These are phyloP conservation scores for Lateolabrax maculatus DNA, from an alignment of 2,797 vertebrate species.

Conservation along the genomic window DNA sequence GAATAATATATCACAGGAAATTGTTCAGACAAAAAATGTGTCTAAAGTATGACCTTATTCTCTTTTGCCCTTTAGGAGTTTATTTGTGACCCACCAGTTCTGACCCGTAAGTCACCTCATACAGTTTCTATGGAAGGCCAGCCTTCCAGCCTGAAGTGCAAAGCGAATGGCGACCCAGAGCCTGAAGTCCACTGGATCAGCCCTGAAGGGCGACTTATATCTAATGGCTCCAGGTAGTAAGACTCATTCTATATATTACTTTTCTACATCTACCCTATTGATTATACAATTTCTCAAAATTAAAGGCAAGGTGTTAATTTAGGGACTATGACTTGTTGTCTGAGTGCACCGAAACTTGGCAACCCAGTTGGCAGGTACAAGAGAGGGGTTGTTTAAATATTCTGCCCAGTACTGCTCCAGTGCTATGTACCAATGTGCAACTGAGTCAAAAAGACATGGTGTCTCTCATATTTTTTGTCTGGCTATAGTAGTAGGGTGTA, in stretches of 20 bases:
- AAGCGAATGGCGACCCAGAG: slow-evolving; percentile 88
- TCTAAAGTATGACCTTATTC: neutral
- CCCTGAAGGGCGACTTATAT: slow-evolving; percentile 87
- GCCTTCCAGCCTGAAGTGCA: slow-evolving; percentile 86
- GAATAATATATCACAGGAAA: neutral
- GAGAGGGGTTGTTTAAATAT: slow-evolving; percentile 16
- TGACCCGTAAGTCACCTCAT: slow-evolving; percentile 88
- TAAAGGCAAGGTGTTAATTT: slow-evolving; percentile 14
- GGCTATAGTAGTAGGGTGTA: slow-evolving; percentile 23
- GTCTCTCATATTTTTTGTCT: slow-evolving; percentile 29
- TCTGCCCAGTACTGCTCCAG: neutral
- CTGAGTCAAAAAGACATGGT: slow-evolving; percentile 26
- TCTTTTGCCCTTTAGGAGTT: slow-evolving; percentile 84
- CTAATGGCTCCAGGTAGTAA: slow-evolving; percentile 79
- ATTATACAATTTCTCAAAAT: neutral
- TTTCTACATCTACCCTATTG: no score
- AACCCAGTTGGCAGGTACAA: slow-evolving; percentile 3
- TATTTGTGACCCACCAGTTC: slow-evolving; percentile 92
- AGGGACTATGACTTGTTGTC: neutral
- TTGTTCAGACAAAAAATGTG: neutral
- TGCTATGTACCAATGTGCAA: slow-evolving; percentile 11
- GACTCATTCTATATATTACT: neutral
- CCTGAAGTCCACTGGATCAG: slow-evolving; percentile 89
- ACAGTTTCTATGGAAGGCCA: slow-evolving; percentile 87
- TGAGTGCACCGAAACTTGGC: slow-evolving; percentile 20